Conservation (phyloP, 1,140 invertebrate species). For the Calliopsis andreniformis region DNA sequence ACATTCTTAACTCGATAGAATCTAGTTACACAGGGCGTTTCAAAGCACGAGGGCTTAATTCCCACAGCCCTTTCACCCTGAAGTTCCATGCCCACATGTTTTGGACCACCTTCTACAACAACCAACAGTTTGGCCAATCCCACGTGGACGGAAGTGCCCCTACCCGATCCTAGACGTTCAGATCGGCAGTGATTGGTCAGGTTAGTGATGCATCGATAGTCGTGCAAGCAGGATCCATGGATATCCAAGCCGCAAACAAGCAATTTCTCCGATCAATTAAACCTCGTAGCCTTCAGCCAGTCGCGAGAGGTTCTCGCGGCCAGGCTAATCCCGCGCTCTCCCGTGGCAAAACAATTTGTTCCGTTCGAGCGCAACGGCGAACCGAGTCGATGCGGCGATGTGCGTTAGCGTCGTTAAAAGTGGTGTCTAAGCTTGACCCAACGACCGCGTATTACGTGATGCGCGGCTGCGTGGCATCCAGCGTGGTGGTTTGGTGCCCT, state of each 20-base stretch:
- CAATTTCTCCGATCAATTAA: constrained; percentile 14
- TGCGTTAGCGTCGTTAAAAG: constrained; percentile 51
- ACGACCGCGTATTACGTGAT: constrained; percentile 56
- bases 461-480: constrained; percentile 39
- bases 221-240: too few relatives aligned
- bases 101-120: too few relatives aligned
- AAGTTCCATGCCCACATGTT: too few relatives aligned
- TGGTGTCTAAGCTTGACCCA: constrained; percentile 55
- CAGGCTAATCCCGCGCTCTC: background rate
- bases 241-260: background rate
- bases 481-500: constrained; percentile 47
- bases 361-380: constrained; percentile 12
- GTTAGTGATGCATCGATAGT: too few relatives aligned
- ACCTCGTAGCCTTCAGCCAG: background rate
- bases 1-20: too few relatives aligned
- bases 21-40: too few relatives aligned
- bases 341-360: constrained; percentile 28
- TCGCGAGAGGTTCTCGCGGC: background rate
- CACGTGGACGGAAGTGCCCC: too few relatives aligned
- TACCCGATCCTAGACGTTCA: too few relatives aligned
- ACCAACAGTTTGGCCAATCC: too few relatives aligned
- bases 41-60: too few relatives aligned
- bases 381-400: background rate
- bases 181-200: too few relatives aligned
- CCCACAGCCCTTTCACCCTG: too few relatives aligned